Evolutionary conservation across 2,797 vertebrate species (phyloP).

Genomic region (Mormyrus hasselquistii): DNA sequence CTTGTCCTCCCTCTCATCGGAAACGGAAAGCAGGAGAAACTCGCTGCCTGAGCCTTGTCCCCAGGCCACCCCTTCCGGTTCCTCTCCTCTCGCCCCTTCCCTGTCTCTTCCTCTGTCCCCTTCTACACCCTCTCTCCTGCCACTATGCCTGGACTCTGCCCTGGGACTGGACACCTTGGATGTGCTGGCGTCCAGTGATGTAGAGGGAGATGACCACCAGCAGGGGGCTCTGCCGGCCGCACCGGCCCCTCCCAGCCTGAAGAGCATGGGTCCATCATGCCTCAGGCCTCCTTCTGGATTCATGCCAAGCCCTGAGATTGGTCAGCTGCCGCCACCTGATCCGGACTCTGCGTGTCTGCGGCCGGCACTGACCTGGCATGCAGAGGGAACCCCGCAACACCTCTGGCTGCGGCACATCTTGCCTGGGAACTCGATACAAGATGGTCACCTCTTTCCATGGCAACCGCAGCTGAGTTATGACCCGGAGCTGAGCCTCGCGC

Average conservation of each 20-base stretch:
- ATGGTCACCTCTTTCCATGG: neutral
- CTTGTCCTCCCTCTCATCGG: slow-evolving; percentile 57
- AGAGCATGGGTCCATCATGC: slow-evolving; percentile 27
- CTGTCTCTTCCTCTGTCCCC: slow-evolving; percentile 32
- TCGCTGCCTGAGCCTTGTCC: slow-evolving; percentile 23
- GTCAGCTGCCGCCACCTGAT: neutral
- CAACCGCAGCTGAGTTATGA: neutral
- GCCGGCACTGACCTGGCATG: neutral
- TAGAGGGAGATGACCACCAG: neutral
- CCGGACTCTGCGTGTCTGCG: neutral
- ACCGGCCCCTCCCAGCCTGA: neutral
- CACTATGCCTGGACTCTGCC: slow-evolving; percentile 44
- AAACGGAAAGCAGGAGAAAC: slow-evolving; percentile 28
- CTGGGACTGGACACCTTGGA: slow-evolving; percentile 35
- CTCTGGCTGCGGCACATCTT: neutral
- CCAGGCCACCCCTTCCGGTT: slow-evolving; percentile 28
- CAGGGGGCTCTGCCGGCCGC: neutral
- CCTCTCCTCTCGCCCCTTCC: slow-evolving; percentile 23
- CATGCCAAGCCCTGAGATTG: neutral
- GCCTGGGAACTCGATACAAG: neutral
- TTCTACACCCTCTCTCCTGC: slow-evolving; percentile 32
- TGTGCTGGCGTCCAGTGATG: neutral
- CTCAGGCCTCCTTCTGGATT: neutral
- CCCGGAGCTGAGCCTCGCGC: neutral
- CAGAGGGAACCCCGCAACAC: neutral